Percentiles rank a stretch among this genome's conserved stretches.
phyloP scores from a whole-genome alignment of 1,140 invertebrate species.

The Lycorma delicatula region DNA sequence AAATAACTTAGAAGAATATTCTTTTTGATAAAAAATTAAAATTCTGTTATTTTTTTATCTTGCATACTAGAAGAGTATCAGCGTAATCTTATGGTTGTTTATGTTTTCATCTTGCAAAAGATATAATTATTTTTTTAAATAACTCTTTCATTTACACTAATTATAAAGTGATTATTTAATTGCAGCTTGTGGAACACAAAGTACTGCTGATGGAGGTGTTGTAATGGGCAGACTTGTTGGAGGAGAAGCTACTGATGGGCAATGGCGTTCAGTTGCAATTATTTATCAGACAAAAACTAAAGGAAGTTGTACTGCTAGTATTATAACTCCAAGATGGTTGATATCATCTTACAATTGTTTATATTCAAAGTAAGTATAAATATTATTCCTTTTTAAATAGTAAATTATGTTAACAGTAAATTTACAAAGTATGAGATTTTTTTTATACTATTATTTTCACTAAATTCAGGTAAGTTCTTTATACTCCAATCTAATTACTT shows the following conservation, averaged over 20 bases:
- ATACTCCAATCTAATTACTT: too few species aligned
- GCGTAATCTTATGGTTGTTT: too few species aligned
- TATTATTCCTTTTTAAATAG: too few species aligned
- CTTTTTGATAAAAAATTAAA: too few species aligned
- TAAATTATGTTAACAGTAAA: constrained; percentile 10
- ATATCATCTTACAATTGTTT: constrained; percentile 50
- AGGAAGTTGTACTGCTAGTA: constrained; percentile 46
- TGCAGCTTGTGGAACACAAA: constrained; percentile 29
- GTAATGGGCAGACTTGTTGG: constrained; percentile 41
- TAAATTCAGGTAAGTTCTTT: too few species aligned
- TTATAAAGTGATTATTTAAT: constrained; percentile 7
- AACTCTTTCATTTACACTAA: too few species aligned
- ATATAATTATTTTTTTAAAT: too few species aligned
- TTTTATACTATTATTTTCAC: too few species aligned
- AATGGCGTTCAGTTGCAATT: constrained; percentile 48
- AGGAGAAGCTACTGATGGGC: constrained; percentile 41
- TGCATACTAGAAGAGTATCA: too few species aligned
- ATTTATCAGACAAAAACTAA: constrained; percentile 44
- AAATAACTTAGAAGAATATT: too few species aligned
- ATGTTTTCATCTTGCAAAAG: too few species aligned
- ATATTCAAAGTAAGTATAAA: constrained; percentile 37
- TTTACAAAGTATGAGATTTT: not conserved
- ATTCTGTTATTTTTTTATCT: too few species aligned
- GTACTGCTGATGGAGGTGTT: constrained; percentile 21
- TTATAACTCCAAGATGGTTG: constrained; percentile 48